Conservation (phyloP, 2,113 vertebrate species). For the Oryzias melastigma region DNA sequence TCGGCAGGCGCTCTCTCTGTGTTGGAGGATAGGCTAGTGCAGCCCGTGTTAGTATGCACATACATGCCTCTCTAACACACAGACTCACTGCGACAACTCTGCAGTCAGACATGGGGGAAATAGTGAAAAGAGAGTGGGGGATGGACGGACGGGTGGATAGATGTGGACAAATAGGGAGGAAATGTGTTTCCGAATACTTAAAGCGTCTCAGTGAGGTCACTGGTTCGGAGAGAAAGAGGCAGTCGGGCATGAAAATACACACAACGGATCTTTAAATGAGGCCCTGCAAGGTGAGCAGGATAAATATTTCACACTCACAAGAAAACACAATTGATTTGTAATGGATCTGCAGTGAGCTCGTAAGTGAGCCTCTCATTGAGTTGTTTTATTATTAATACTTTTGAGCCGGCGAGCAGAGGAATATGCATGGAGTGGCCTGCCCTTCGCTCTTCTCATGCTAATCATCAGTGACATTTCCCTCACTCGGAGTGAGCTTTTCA, state of each 20-base stretch:
- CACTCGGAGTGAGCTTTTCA: slow-evolving; percentile 23
- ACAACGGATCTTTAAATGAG: slow-evolving; percentile 47
- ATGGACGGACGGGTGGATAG: slow-evolving; percentile 15
- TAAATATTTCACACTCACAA: slow-evolving; percentile 50
- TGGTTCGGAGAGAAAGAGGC: slow-evolving; percentile 24
- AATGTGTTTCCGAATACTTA: slow-evolving; percentile 59
- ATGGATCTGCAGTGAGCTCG: slow-evolving; percentile 41
- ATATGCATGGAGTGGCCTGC: slow-evolving; percentile 66
- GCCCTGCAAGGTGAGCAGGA: slow-evolving; percentile 42
- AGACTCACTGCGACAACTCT: slow-evolving; percentile 73
- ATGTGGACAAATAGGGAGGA: slow-evolving; percentile 20
- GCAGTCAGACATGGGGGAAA: slow-evolving; percentile 65
- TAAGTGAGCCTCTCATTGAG: slow-evolving; percentile 50
- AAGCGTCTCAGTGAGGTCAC: slow-evolving; percentile 58
- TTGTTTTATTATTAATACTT: slow-evolving; percentile 72
- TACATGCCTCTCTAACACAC: slow-evolving; percentile 68
- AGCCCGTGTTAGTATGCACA: slow-evolving; percentile 73
- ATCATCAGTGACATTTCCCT: slow-evolving; percentile 71
- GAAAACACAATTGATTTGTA: slow-evolving; percentile 42
- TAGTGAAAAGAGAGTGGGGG: slow-evolving; percentile 44
- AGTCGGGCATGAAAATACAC: slow-evolving; percentile 23
- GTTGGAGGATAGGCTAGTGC: slow-evolving; percentile 43
- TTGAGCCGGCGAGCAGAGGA: slow-evolving; percentile 59
- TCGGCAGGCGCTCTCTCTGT: slow-evolving; percentile 40
- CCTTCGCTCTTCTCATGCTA: slow-evolving; percentile 69